Base-by-base conservation (phyloP, 2,888 invertebrate species). In the Drosophila fulvimacula region DNA sequence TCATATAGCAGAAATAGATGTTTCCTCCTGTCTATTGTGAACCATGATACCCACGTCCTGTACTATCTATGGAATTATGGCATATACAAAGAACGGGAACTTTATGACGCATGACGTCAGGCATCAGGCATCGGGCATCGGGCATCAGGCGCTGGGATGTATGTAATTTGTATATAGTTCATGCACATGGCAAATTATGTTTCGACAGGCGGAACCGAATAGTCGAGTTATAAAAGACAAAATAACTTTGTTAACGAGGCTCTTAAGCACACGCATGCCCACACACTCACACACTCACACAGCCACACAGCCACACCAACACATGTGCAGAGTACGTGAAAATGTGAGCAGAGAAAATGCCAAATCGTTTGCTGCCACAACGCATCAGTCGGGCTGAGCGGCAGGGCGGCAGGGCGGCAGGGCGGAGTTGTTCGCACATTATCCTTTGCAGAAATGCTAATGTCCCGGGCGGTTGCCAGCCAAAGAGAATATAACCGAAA, bases 171-270 rank as follows among this genome's bases (percentile, higher is more conserved):
- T 69, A 72, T 69, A 82, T 55, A 55, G 19, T 41, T 55, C 41
- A 9, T 59, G 70, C 81, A 83, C 86, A 83, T 83, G 83, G 86
- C 86, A 60, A 83, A 86, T 83, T 83, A 83, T 86, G 86, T 83
- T 85, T 69, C 52, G 73, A 86, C 83, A 83, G 69, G 51, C 56
- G 58, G 63, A 69, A 81, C 73, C 70, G 63, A 85, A 80, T 80
- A 76, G 69, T 75, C 70, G 24, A 59, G 78, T 70, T 76, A 86
- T 88, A 86, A 88, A 86, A 85, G 86, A 86, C 86, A 86, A 86
- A 86, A 86, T 86, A 88, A 86, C 88, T 88, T 86, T 86, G 86
- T 88, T 88, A 86, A 86, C 88, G 88, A 86, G 78, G 83, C 81
- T 76, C 82, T 86, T 85, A 83, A 79, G 70, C 61, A 76, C 86